Conservation (phyloP, 2,888 invertebrate species). For the Chrysopilus asiliformis region DNA sequence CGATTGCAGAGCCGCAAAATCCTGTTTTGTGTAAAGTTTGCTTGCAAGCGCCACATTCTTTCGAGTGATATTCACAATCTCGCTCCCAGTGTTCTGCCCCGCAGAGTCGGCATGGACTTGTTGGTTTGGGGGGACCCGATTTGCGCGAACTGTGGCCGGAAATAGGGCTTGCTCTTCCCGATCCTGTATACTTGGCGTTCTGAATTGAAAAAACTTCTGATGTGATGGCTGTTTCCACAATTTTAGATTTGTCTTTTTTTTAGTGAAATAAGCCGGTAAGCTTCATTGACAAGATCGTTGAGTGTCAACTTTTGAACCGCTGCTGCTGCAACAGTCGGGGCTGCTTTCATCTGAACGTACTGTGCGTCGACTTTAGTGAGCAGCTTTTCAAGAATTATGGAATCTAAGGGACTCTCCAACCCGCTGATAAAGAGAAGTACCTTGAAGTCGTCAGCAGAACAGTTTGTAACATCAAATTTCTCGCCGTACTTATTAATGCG, state of each 20-base stretch:
- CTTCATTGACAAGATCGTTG: neutral
- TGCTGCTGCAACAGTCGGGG: neutral
- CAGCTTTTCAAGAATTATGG: slow-evolving; percentile 2
- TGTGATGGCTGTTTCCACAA: no score
- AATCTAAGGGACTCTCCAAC: neutral
- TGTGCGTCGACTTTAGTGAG: slow-evolving; percentile 3
- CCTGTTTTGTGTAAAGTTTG: slow-evolving; percentile 2
- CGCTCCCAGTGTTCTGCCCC: neutral
- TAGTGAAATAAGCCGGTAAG: neutral
- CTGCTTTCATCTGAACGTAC: neutral
- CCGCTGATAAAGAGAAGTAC: slow-evolving; percentile 1
- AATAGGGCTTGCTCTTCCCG: neutral
- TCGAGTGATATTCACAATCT: neutral
- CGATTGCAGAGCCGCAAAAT: slow-evolving; percentile 1
- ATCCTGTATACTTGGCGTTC: neutral
- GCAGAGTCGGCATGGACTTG: neutral
- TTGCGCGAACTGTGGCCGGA: neutral
- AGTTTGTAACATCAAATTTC: neutral
- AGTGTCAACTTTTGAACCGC: slow-evolving; percentile 1
- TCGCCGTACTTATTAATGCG: neutral
- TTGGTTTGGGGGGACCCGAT: neutral
- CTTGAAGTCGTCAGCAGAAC: neutral
- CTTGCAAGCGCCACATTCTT: neutral
- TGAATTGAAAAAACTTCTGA: neutral
- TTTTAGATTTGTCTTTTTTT: neutral